Base-by-base conservation (phyloP, 2,797 vertebrate genomes). In the Parauchenoglanis punctatus region DNA sequence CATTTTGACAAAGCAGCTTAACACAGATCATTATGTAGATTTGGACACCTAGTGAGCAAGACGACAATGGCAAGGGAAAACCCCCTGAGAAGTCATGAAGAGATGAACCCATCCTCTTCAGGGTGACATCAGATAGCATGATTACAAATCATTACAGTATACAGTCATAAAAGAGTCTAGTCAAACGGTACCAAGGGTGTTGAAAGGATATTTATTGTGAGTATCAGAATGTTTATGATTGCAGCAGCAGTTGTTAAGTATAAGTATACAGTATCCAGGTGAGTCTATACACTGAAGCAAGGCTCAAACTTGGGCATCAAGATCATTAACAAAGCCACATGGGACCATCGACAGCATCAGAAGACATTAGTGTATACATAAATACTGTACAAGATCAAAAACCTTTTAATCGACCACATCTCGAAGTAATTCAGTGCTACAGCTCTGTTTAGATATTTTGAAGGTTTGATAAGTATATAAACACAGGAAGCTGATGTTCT, bases 391-490 rank as follows among this genome's bases (percentile, higher is more conserved):
- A 28, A 28, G n/a, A 52, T 76, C 13, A 17, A 54, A 76, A 28
- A 3, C 49, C 40, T 20, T 56, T 77, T 56, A 18, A 31, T 54
- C 10, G 40, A 23, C 3, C 10, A 40, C 56, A n/a, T n/a, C 54
- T 56, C 0, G 25, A 35, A 90, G 67, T 88, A 82, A 81, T 88
- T 83, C 35, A 83, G 58, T 61, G 35, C 44, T 10, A 5, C 49
- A 31, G 59, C 20, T 84, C 20, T 18, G 31, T 88, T 88, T 75
- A 61, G 82, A 72, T 77, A 82, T 65, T 85, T 17, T 5, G 58
- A n/a, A 67, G 17, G n/a, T 28, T 31, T 28, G 25, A 4, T 52
- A 25, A 76, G 54, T 46, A 56, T 31, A n/a, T 63, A 49, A 86
- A 67, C 8, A 6, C 15, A 44, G 12, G 20, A 44, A 67, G 7